Base-by-base conservation (phyloP, 2,797 vertebrate genomes). In the Poecilia wingei region DNA sequence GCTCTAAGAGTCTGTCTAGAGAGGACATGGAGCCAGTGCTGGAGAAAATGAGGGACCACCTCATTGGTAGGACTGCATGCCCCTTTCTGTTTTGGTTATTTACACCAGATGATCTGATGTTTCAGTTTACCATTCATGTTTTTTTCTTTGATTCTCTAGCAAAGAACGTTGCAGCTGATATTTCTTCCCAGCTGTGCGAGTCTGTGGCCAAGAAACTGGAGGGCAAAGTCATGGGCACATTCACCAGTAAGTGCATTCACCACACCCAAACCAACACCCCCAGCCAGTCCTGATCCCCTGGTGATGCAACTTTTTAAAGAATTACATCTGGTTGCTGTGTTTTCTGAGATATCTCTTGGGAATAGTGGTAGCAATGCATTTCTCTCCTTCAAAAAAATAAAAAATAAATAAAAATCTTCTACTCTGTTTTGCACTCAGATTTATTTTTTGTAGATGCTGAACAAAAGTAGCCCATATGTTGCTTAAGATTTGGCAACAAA, bases 221-320 rank as follows among this genome's bases (percentile, higher is more conserved):
- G 93, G 98, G 98, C 83, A 99, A 98, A 95, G 97, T 99, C 94
- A 99, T 99, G 98, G 98, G 98, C 87, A 99, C 98, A 0, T 99
- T 99, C 94, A 98, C 97, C 94, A 99, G 98, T 99, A 93, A 97
- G 98, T 97, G 76, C 7, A 39, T 71, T 77, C 7, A 70, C n/a
- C 39, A n/a, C 33, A 46, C 46, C 22, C 33, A 3, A 28, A 43
- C 45, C 28, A 16, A 5, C 9, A 49, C 6, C 49, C 49, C 8
- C 49, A 53, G 20, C 49, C 39, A 68, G 64, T 25, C 64, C 64
- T 25, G 39, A 64, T 68, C 39, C 66, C 22, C 41, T 12, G 25
- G 39, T 69, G 39, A n/a, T 43, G 66, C 4, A 41, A 41, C 64
- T 7, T 41, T 68, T 66, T 36, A 20, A 68, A 22, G 10, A 68